Conservation (phyloP, 2,113 vertebrate genomes). For the Gobiocypris rarus region DNA sequence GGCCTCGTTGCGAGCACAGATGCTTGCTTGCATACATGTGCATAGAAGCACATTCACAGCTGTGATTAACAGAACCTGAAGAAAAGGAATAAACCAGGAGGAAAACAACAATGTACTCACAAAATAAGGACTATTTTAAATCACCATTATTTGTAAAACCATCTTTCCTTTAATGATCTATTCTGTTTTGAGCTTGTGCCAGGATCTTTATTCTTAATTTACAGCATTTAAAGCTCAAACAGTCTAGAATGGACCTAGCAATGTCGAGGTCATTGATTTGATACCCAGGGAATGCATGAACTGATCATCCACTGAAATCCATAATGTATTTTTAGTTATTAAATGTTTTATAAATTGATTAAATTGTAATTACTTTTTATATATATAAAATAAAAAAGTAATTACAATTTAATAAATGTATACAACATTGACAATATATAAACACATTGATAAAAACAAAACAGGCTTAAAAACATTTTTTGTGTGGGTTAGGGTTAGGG, state of each 20-base stretch:
- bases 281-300: neutral
- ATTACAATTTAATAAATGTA: too few relatives aligned
- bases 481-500: too few relatives aligned
- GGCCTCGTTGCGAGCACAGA: slow-evolving; percentile 8
- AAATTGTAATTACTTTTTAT: too few relatives aligned
- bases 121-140: neutral
- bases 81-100: neutral
- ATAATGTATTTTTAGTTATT: neutral
- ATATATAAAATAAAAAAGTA: neutral
- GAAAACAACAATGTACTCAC: neutral
- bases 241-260: neutral
- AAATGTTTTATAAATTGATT: neutral
- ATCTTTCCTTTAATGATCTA: neutral
- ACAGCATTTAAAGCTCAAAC: neutral
- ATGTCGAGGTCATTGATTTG: neutral
- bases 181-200: neutral
- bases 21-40: too few relatives aligned
- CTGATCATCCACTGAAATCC: too few relatives aligned
- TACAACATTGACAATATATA: too few relatives aligned
- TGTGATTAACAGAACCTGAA: neutral
- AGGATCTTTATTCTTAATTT: neutral
- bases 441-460: too few relatives aligned
- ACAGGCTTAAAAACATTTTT: too few relatives aligned
- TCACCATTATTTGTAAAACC: neutral
- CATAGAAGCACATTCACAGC: neutral